Evolutionary conservation across 92 coral and sea anemone genomes (phyloP), one percentile per base, ranked within the genome.

Genomic region (Montipora capitata): DNA sequence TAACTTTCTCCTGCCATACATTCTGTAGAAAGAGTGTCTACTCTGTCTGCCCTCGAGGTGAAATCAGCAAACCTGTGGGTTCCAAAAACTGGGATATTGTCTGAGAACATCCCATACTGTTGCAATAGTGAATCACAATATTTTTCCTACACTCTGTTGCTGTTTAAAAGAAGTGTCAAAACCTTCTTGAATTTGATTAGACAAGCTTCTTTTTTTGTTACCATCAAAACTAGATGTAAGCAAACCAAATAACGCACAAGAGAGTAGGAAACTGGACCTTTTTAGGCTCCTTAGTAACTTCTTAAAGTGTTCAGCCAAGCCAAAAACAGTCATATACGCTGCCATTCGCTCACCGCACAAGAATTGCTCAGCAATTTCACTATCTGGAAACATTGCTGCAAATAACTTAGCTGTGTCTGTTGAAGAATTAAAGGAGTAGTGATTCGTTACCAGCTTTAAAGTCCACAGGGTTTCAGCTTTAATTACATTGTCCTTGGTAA

Each of bases 391-490:
- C 91, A 88, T 88, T 6, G 27, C 51, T 52, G 69, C 27, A 81
- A 88, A 88, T 5, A 88, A 45, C 66, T 88, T 59, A 27, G 57
- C 81, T 12, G 56, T 57, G 17, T 74, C 65, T 41, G 71, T 64
- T 58, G 85, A 89, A 63, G 77, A 89, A 83, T 66, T 84, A 40
- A 89, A 83, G 77, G 93, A 89, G 35, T 27, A 27, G 35, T 89
- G 93, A 68, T 68, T 77, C 40, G 79, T 59, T 17, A 78, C 69
- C 85, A 90, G 84, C 70, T 90, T 85, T 76, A 85, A 77, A 35
- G 64, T 66, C 93, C 93, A 90, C 52, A 90, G 77, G 65, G 85
- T 79, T 85, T 90, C 93, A 12, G 91, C 90, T 14, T 65, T 80
- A 56, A 90, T 68, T 14, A 85, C 90, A 61, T 89, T 80, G 77